Percentiles rank a stretch among this genome's conserved stretches.
phyloP scores from a whole-genome alignment of 2,888 invertebrate genomes.

The Lasioglossum leucozonium region DNA sequence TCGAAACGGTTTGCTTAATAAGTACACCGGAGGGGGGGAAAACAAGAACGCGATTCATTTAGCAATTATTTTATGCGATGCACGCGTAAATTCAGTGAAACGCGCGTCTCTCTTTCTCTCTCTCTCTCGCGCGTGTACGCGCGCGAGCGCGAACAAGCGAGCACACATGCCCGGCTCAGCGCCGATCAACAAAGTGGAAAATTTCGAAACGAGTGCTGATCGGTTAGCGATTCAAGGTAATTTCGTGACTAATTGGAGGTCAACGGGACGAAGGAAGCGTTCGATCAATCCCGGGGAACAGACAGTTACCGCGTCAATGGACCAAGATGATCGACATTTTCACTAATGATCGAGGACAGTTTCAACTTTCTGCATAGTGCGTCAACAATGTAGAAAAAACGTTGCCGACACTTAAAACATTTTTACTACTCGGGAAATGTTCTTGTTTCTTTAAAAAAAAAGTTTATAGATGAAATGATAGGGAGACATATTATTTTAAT shows the following conservation, averaged over 20 bases:
- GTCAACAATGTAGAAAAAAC: background rate
- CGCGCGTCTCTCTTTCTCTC: slow-evolving; percentile 5
- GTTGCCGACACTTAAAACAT: background rate
- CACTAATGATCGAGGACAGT: background rate
- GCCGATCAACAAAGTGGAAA: slow-evolving; percentile 58
- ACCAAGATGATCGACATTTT: background rate
- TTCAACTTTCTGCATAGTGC: background rate
- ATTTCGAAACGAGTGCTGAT: slow-evolving; percentile 57
- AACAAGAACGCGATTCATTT: slow-evolving; percentile 72
- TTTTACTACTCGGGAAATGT: background rate
- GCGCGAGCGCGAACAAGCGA: slow-evolving; percentile 29
- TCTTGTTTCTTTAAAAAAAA: background rate
- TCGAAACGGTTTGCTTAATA: slow-evolving; percentile 73
- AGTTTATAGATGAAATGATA: too few species aligned
- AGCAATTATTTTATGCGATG: slow-evolving; percentile 73
- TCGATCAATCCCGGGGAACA: background rate
- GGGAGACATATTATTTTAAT: background rate
- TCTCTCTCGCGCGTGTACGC: background rate
- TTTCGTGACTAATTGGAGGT: slow-evolving; percentile 62
- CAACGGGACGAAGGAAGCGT: slow-evolving; percentile 49
- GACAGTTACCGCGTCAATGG: background rate
- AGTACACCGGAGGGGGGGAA: slow-evolving; percentile 64
- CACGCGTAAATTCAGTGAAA: slow-evolving; percentile 62
- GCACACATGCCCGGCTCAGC: slow-evolving; percentile 13
- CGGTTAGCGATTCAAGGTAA: slow-evolving; percentile 53